Evolutionary conservation across 2,113 vertebrate genomes (phyloP).

Genomic region (Tursiops truncatus): DNA sequence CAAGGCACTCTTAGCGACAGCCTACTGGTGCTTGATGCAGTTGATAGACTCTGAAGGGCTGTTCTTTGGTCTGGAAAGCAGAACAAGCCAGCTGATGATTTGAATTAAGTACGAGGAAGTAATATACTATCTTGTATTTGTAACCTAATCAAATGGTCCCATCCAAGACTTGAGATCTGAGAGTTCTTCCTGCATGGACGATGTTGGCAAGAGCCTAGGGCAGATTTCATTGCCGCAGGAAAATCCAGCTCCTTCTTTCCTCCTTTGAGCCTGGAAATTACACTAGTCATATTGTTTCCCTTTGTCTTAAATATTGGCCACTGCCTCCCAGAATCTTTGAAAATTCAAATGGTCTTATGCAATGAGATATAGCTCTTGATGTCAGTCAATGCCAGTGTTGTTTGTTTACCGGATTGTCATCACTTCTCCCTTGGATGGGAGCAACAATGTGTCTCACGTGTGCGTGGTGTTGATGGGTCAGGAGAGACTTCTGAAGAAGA

Average conservation of each 20-base stretch:
- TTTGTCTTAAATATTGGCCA: not conserved
- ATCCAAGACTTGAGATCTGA: not conserved
- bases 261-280: not conserved
- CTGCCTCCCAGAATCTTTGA: not conserved
- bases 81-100: not conserved
- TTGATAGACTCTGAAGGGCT: fast-evolving
- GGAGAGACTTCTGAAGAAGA: not conserved
- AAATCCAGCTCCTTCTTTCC: not conserved
- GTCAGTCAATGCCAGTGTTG: fast-evolving
- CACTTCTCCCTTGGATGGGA: not conserved
- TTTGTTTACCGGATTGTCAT: not conserved
- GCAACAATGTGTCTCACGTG: not conserved
- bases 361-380: not conserved
- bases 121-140: not conserved
- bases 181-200: not conserved
- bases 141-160: not conserved
- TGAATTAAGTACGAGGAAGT: not conserved
- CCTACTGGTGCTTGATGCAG: not conserved
- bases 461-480: not conserved
- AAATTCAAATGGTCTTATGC: not conserved
- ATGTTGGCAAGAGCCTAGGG: fast-evolving
- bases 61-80: not conserved
- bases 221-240: not conserved
- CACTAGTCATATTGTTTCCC: not conserved
- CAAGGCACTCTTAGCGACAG: not conserved